Base-by-base conservation (phyloP, 2,888 invertebrate genomes). In the Xestobium rufovillosum region DNA sequence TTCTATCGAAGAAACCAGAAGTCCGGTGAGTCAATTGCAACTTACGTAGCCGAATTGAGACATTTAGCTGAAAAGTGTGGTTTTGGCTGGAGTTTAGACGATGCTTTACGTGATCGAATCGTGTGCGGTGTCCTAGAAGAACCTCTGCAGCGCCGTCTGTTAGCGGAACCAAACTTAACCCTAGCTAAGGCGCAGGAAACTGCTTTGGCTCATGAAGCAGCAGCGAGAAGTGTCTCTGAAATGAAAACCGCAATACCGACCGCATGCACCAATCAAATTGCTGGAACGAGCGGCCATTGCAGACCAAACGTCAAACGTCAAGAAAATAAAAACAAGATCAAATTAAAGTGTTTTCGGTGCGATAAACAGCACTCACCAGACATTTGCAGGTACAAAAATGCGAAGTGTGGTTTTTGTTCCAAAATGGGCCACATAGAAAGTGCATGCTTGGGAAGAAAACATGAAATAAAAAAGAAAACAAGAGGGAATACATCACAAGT, bases 371-470 rank as follows among this genome's bases (percentile, higher is more conserved):
- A n/a, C n/a, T n/a, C n/a, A n/a, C n/a, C n/a, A n/a, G n/a, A n/a
- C n/a, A n/a, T n/a, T n/a, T n/a, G n/a, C n/a, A n/a, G n/a, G n/a
- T n/a, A n/a, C n/a, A n/a, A n/a, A n/a, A n/a, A n/a, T n/a, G n/a
- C n/a, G n/a, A n/a, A n/a, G n/a, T n/a, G n/a, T n/a, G n/a, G n/a
- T n/a, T n/a, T n/a, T n/a, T n/a, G n/a, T n/a, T n/a, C n/a, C n/a
- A n/a, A n/a, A n/a, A n/a, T n/a, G n/a, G n/a, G n/a, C n/a, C n/a
- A n/a, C n/a, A n/a, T n/a, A n/a, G n/a, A n/a, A n/a, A n/a, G n/a
- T n/a, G n/a, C n/a, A n/a, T n/a, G 10, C 31, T 55, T 8, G 29
- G 53, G 12, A 45, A 51, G 23, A 35, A 47, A 34, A 44, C 47
- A 4, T 48, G 50, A 10, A 40, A 52, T 16, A 43, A 29, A 17